Evolutionary conservation across 2,888 invertebrate species (phyloP).

Genomic region (Creontiades dilutus): DNA sequence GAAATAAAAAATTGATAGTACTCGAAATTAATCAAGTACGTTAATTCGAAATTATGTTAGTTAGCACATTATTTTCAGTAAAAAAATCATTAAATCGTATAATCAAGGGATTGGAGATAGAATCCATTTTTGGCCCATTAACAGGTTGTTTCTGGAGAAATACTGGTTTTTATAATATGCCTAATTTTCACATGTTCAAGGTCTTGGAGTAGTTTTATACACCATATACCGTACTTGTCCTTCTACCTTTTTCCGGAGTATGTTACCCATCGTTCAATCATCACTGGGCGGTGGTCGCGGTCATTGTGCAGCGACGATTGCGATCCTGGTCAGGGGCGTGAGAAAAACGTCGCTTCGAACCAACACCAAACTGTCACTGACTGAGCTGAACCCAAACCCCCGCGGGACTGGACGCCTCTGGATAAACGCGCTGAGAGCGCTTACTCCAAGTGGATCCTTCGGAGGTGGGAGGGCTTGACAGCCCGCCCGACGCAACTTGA

Average conservation of each 20-base stretch:
- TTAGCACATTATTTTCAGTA: too few species aligned
- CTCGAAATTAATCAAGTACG: too few species aligned
- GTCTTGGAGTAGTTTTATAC: too few species aligned
- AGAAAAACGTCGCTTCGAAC: background rate
- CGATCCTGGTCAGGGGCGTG: background rate
- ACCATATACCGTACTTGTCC: background rate
- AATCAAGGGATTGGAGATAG: too few species aligned
- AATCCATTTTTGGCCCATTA: too few species aligned
- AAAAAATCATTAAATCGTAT: too few species aligned
- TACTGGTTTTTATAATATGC: too few species aligned
- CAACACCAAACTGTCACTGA: background rate
- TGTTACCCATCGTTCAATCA: slow-evolving; percentile 18
- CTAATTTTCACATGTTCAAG: too few species aligned
- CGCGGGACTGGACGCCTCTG: background rate
- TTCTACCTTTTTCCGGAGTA: slow-evolving; percentile 25
- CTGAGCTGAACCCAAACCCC: background rate
- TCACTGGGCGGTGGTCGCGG: background rate
- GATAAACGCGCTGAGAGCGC: background rate
- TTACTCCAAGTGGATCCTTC: background rate
- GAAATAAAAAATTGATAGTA: too few species aligned
- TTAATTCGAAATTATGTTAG: too few species aligned
- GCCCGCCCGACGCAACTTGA: background rate
- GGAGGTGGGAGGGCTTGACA: background rate
- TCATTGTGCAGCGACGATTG: background rate
- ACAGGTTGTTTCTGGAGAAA: too few species aligned